These are phyloP conservation scores for Xestia ashworthii DNA, from an alignment of 2,888 invertebrate species.

Conservation along the genomic window DNA sequence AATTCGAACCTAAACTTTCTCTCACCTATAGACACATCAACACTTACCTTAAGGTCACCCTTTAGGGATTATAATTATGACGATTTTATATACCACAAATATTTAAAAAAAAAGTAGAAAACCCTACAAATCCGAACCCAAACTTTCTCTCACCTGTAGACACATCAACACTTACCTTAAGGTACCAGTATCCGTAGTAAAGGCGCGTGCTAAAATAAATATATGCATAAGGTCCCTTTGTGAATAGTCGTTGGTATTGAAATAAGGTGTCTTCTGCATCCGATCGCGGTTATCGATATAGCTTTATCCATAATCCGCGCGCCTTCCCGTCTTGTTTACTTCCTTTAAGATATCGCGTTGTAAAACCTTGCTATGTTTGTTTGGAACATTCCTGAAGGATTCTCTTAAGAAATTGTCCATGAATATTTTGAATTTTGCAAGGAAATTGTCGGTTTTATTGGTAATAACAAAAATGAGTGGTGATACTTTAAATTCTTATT, in stretches of 20 bases:
- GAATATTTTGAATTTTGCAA: conserved; percentile 26
- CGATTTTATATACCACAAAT: not conserved
- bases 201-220: conserved; percentile 76
- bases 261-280: conserved; percentile 82
- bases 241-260: conserved; percentile 84
- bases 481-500: not conserved
- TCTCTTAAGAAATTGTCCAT: conserved; percentile 33
- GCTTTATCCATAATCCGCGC: conserved; percentile 79
- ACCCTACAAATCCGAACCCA: not conserved
- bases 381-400: conserved; percentile 51
- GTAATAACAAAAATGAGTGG: not conserved
- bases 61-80: not conserved
- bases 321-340: conserved; percentile 74
- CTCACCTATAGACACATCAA: conserved; percentile 12
- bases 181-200: conserved; percentile 60
- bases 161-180: conserved; percentile 40
- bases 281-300: conserved; percentile 80
- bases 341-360: conserved; percentile 73
- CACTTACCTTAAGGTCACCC: conserved; percentile 39
- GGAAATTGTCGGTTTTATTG: conserved; percentile 9
- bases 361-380: conserved; percentile 67
- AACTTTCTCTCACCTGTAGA: conserved; percentile 27
- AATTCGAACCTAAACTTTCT: conserved; percentile 18
- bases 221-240: conserved; percentile 78
- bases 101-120: not conserved